Percentiles rank a stretch among this genome's conserved stretches.
Conservation (phyloP, 2,797 vertebrate genomes). For the Serranus cabrilla region DNA sequence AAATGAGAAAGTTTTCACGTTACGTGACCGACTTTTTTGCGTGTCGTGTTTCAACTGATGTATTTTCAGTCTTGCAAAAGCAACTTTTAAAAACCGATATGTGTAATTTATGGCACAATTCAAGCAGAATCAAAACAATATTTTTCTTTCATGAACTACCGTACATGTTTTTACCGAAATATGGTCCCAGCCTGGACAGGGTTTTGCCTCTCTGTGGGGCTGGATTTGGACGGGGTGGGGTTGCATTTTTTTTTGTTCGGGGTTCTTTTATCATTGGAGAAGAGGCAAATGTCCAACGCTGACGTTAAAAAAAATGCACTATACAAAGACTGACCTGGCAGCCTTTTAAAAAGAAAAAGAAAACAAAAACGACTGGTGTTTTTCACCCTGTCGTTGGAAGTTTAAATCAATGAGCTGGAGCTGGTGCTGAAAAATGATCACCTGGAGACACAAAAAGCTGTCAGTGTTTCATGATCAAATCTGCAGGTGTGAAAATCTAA, state of each 20-base stretch:
- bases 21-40: too few relatives aligned
- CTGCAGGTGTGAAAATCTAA: slow-evolving; percentile 51
- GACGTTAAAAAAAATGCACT: slow-evolving; percentile 67
- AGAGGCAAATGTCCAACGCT: slow-evolving; percentile 54
- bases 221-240: slow-evolving; percentile 1
- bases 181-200: too few relatives aligned
- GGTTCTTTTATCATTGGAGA: slow-evolving; percentile 36
- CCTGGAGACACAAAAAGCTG: slow-evolving; percentile 41
- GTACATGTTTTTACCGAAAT: too few relatives aligned
- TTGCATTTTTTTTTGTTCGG: not conserved
- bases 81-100: too few relatives aligned
- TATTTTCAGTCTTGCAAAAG: too few relatives aligned
- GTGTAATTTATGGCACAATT: too few relatives aligned
- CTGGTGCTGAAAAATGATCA: slow-evolving; percentile 18
- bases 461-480: slow-evolving; percentile 31
- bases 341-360: slow-evolving; percentile 24
- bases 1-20: too few relatives aligned
- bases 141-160: too few relatives aligned
- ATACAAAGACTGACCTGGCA: slow-evolving; percentile 26
- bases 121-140: too few relatives aligned
- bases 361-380: slow-evolving; percentile 43
- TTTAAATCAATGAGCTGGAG: slow-evolving; percentile 35
- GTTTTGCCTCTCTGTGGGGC: not conserved
- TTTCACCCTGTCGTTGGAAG: slow-evolving; percentile 20
- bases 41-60: too few relatives aligned